Base-by-base conservation (phyloP, 2,113 vertebrate genomes). In the Corynorhinus townsendii region DNA sequence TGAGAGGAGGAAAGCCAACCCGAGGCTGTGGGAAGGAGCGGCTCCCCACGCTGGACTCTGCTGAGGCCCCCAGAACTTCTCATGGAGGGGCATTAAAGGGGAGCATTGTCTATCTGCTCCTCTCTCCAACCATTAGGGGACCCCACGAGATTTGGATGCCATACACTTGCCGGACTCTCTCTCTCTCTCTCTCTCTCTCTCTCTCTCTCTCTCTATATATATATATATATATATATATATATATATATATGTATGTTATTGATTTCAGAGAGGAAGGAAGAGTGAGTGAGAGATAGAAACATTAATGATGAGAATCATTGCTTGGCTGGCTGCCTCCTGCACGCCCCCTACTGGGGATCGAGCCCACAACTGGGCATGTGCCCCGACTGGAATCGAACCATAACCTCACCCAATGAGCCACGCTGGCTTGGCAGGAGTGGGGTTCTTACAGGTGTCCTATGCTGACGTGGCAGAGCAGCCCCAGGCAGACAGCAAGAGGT, bases 141-240 rank as follows among this genome's bases (percentile, higher is more conserved):
- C 12, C 24, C 26, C 49, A 0, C 0, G 0, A 52, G 47, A n/a
- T n/a, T 80, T 49, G 33, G n/a, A 71, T 1, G 1, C 16, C 0
- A 5, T 1, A 17, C 9, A 12, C 11, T 0, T 26, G n/a, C 0
- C 10, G 4, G 56, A 59, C n/a, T n/a, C n/a, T n/a, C n/a, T n/a
- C n/a, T n/a, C n/a, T n/a, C n/a, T n/a, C n/a, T n/a, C n/a, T n/a
- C n/a, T n/a, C n/a, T n/a, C n/a, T n/a, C n/a, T n/a, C n/a, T n/a
- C n/a, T n/a, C n/a, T n/a, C n/a, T n/a, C n/a, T n/a, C n/a, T n/a
- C n/a, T n/a, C n/a, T n/a, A n/a, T n/a, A n/a, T n/a, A n/a, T n/a
- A n/a, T n/a, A n/a, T n/a, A n/a, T n/a, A n/a, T n/a, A n/a, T n/a
- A n/a, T n/a, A n/a, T n/a, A n/a, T n/a, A n/a, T n/a, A n/a, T n/a